Evolutionary conservation across 2,797 vertebrate genomes (phyloP), one percentile per base, ranked within the genome.

Genomic region (Tenualosa ilisha): DNA sequence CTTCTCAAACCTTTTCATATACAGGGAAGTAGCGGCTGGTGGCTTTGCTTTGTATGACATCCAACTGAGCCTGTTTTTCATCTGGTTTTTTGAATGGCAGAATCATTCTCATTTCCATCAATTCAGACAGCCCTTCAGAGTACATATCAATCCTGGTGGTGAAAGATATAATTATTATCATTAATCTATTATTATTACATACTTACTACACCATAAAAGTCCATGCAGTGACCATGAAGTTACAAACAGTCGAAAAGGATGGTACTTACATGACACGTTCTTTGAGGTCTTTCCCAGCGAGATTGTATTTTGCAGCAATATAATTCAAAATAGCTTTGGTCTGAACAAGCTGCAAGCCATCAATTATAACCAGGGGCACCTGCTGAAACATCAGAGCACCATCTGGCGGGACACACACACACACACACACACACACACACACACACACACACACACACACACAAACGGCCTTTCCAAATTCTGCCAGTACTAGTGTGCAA

Each of bases 71-170:
- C 81, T 94, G 87, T 61, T 87, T 85, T 22, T 95, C 84, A 3
- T 89, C 63, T 3, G 93, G 87, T 46, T 93, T 85, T 46, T 85
- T 85, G 83, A 98, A 95, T 37, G 90, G 88, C 37, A 93, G 86
- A 0, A 24, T 0, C 90, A 96, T 94, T 0, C 97, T 93, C 93
- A 97, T 91, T 26, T 94, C 94, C 95, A 95, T 96, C 13, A 97
- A 89, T 82, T 99, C 97, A 6, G 88, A 91, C 46, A 93, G 51
- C 86, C 96, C 96, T 83, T 99, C 97, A 15, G 94, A 88, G 0
- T 97, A 98, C 95, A 97, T 98, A 93, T 98, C 96, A 91, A 98
- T 95, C 94, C 98, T 63, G 22, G n/a, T 63, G 59, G 22, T 63
- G n/a, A 63, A 63, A 24, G 20, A 59, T n/a, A 5, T 4, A 49